Conservation (phyloP, 2,888 invertebrate genomes). For the Phengaris arion region DNA sequence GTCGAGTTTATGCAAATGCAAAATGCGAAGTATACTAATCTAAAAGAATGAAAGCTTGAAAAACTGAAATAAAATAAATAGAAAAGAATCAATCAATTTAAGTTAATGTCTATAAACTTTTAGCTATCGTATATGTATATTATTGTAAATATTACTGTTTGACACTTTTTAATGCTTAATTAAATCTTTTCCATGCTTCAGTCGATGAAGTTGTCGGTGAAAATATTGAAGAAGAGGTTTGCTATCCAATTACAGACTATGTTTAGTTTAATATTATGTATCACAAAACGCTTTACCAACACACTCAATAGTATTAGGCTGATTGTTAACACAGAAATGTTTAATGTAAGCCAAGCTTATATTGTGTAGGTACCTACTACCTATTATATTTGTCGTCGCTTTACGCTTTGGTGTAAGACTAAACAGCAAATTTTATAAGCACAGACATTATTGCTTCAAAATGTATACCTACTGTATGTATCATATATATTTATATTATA, state of each 20-base stretch:
- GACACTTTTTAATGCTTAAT: constrained; percentile 27
- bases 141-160: background rate
- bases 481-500: background rate
- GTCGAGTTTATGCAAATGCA: background rate
- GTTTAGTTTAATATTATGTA: constrained; percentile 43
- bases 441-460: background rate
- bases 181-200: constrained; percentile 70
- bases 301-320: constrained; percentile 15
- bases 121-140: background rate
- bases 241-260: constrained; percentile 51
- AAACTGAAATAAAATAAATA: background rate
- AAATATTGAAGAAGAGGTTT: constrained; percentile 70
- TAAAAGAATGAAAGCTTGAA: background rate
- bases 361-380: background rate
- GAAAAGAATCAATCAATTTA: background rate
- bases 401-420: background rate
- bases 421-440: background rate
- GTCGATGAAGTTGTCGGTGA: constrained; percentile 72
- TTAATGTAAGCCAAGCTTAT: constrained; percentile 10
- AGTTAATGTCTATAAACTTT: background rate
- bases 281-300: constrained; percentile 4
- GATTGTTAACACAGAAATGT: constrained; percentile 7
- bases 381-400: background rate
- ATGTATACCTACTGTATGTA: background rate
- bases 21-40: background rate